These are phyloP conservation scores for Nemurella pictetii DNA, from an alignment of 2,888 invertebrate species.

Conservation along the genomic window DNA sequence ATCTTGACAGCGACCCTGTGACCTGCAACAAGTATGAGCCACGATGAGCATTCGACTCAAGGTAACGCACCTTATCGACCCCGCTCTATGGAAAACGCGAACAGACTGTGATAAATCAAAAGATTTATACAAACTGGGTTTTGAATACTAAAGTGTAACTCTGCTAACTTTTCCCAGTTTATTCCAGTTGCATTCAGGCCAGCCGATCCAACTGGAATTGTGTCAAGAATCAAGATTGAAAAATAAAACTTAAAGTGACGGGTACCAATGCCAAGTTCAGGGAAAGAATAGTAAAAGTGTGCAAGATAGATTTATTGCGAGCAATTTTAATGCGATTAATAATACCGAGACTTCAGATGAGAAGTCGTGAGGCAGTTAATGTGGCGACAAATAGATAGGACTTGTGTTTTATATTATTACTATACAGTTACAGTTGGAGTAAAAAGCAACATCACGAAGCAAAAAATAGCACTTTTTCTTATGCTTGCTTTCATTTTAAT, in stretches of 20 bases:
- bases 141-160: too few species aligned
- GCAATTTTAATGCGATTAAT: background rate
- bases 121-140: too few species aligned
- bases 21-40: slow-evolving; percentile 44
- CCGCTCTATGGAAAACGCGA: background rate
- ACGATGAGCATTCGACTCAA: background rate
- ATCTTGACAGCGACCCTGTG: slow-evolving; percentile 73
- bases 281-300: background rate
- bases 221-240: background rate
- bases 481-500: background rate
- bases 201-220: background rate
- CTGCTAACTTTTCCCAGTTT: too few species aligned
- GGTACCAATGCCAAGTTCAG: background rate
- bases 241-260: background rate
- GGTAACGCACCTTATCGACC: background rate
- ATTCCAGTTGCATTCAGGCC: background rate
- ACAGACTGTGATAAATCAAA: background rate
- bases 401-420: background rate
- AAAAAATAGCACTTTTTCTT: background rate
- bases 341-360: background rate
- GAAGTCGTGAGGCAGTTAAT: background rate
- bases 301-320: background rate
- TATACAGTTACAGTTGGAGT: background rate
- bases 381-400: background rate
- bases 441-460: background rate